Percentiles rank a stretch among this genome's conserved stretches.
These are phyloP conservation scores for Pantherophis alleghaniensis DNA, from an alignment of 2,797 vertebrate genomes.

Conservation along the genomic window DNA sequence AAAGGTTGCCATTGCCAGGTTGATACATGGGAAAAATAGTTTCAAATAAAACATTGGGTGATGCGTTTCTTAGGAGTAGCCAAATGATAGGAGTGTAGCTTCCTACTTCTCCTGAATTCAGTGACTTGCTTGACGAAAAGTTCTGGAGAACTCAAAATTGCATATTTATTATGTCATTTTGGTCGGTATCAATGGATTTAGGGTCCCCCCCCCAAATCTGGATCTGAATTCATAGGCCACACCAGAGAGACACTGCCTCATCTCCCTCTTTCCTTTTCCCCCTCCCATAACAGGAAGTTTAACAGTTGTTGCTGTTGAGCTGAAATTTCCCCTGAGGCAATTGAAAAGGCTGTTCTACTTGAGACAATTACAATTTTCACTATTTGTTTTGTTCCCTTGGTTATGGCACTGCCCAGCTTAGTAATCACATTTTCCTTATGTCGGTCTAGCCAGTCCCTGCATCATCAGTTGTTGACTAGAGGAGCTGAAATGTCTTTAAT, in stretches of 20 bases:
- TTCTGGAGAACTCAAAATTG: background rate
- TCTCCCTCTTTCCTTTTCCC: background rate
- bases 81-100: background rate
- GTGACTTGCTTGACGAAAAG: background rate
- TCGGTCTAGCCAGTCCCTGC: constrained; percentile 19
- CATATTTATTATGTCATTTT: background rate
- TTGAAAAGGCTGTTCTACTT: constrained; percentile 24
- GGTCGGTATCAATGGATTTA: background rate
- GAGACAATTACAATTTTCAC: constrained; percentile 33
- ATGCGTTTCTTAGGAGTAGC: background rate
- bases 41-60: background rate
- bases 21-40: background rate
- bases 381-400: constrained; percentile 71
- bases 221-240: background rate
- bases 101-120: background rate
- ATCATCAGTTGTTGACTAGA: background rate
- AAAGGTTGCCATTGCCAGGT: background rate
- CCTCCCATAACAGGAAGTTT: constrained; percentile 33
- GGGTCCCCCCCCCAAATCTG: too few species aligned
- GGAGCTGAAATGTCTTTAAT: background rate
- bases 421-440: constrained; percentile 64
- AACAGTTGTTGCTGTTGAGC: background rate
- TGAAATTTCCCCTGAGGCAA: constrained; percentile 36
- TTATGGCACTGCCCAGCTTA: constrained; percentile 52
- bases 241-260: background rate